Evolutionary conservation across 2,797 vertebrate species (phyloP).

Genomic region (Oreochromis mossambicus): DNA sequence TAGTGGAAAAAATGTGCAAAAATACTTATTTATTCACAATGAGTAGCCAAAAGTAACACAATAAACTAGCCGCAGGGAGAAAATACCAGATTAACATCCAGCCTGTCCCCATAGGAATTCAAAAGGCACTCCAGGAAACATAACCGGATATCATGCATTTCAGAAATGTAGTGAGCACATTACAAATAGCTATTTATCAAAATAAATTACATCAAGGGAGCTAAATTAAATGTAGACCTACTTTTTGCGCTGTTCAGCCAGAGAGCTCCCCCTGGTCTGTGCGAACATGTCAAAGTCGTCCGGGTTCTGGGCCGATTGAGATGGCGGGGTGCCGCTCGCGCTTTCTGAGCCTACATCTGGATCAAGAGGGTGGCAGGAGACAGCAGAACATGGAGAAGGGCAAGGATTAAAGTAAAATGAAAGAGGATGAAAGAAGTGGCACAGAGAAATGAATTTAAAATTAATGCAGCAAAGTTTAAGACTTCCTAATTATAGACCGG

Average conservation of each 20-base stretch:
- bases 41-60: not conserved
- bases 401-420: not conserved
- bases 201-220: not conserved
- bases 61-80: not conserved
- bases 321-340: slow-evolving; percentile 82
- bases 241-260: slow-evolving; percentile 93
- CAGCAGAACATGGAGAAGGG: not conserved
- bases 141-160: not conserved
- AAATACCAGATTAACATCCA: not conserved
- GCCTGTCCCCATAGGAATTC: not conserved
- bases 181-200: not conserved
- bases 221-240: slow-evolving; percentile 62
- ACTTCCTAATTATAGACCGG: not conserved
- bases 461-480: not conserved
- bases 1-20: not conserved
- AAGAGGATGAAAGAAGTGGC: not conserved
- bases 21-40: not conserved
- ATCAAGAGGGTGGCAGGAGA: not conserved
- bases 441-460: not conserved
- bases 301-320: slow-evolving; percentile 75
- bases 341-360: slow-evolving; percentile 85
- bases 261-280: slow-evolving; percentile 89
- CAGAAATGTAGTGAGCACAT: not conserved
- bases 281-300: slow-evolving; percentile 97
- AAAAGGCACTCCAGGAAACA: not conserved